These are phyloP conservation scores for Diplodus puntazzo DNA, from an alignment of 2,797 vertebrate genomes.

Conservation along the genomic window DNA sequence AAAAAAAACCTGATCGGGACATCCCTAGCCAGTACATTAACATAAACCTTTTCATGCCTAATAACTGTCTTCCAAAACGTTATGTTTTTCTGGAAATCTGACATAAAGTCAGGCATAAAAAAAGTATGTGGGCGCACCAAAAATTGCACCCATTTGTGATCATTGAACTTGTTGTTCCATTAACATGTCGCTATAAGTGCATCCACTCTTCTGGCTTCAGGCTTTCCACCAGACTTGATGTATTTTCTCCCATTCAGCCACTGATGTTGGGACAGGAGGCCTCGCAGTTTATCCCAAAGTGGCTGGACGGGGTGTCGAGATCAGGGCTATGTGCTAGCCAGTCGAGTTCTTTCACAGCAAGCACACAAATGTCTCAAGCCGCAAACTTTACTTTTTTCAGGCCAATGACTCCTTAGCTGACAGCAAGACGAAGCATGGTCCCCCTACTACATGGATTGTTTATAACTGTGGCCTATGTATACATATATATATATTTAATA, in stretches of 20 bases:
- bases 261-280: conserved; percentile 1
- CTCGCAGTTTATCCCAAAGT: conserved; percentile 3
- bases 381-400: too few species aligned
- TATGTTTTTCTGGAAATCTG: too few species aligned
- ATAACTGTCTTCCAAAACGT: too few species aligned
- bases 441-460: too few species aligned
- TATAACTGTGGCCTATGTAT: too few species aligned
- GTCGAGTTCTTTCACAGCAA: background rate
- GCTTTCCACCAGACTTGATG: background rate
- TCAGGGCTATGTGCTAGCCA: background rate
- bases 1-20: too few species aligned
- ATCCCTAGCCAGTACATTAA: too few species aligned
- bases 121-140: background rate
- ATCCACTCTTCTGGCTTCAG: background rate
- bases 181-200: background rate
- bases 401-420: too few species aligned
- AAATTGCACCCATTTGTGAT: background rate
- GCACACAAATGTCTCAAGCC: too few species aligned
- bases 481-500: too few species aligned
- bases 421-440: too few species aligned
- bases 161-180: background rate
- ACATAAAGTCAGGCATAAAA: background rate
- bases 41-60: too few species aligned
- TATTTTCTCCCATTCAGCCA: background rate
- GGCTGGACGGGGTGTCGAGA: background rate